Evolutionary conservation across 2,888 invertebrate genomes (phyloP), one percentile per base, ranked within the genome.

Genomic region (Heteromurus nitidus): DNA sequence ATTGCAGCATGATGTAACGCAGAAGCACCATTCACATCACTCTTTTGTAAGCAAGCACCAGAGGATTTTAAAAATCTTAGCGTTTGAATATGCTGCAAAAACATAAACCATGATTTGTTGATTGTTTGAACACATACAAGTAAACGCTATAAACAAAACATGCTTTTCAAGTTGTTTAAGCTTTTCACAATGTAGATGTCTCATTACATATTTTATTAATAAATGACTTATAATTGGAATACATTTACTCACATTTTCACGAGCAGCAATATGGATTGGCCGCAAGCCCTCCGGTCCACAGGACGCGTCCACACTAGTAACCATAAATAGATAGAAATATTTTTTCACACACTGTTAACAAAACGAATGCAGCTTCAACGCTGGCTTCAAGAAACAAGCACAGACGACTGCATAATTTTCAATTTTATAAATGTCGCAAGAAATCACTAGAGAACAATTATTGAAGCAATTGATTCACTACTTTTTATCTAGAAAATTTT

Each of bases 241-340:
- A n/a, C n/a, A n/a, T n/a, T n/a, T n/a, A n/a, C n/a, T n/a, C n/a
- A n/a, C n/a, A 0, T 96, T 96, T 67, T 95, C 91, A 73, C 95
- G 95, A 1, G 96, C 95, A 3, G 96, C 96, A 89, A 95, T 96
- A 90, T 96, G 96, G 36, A 96, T 91, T 0, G 96, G 95, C 1
- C 96, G 95, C 13, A 96, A 95, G 0, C 96, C 96, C 88, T 96
- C 96, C 60, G 87, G 84, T 82, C 87, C 87, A 85, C 86, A 86
- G 60, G 80, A 74, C 62, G 82, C 73, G 68, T 87, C 86, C 74
- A 86, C 85, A 83, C 87, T 87, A 80, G 72, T 81, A 81, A 81
- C 81, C 81, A 81, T 81, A 80, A 72, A 79, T 60, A 76, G 62
- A 58, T 67, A 44, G 26, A 64, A 73, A 65, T 69, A 70, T 42